A percentile compares a stretch with the other conserved stretches of the same genome.
Evolutionary conservation across 1,140 invertebrate genomes (phyloP).

Genomic region (Hyphantria cunea): DNA sequence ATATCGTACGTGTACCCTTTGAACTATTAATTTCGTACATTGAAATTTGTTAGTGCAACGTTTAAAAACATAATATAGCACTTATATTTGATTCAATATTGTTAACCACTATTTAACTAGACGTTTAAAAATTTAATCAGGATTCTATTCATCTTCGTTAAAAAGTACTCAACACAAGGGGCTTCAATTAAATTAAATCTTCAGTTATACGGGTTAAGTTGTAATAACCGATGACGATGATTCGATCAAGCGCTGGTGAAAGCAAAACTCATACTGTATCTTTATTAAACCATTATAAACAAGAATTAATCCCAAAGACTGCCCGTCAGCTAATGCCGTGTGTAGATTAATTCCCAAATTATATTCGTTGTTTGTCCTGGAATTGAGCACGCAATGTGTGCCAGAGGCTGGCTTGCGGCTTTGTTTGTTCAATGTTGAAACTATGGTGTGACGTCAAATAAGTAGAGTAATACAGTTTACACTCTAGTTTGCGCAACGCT

Average conservation of each 20-base stretch:
- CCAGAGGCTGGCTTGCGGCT: slow-evolving; percentile 50
- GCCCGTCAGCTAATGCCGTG: slow-evolving; percentile 13
- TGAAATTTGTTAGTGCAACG: background rate
- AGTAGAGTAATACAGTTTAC: slow-evolving; percentile 37
- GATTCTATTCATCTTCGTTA: slow-evolving; percentile 73
- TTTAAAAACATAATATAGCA: too few relatives aligned
- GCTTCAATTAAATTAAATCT: slow-evolving; percentile 75
- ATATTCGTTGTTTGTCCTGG: slow-evolving; percentile 59
- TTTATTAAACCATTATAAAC: slow-evolving; percentile 10
- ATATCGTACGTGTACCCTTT: too few relatives aligned
- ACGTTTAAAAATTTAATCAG: slow-evolving; percentile 23
- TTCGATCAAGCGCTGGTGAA: slow-evolving; percentile 5
- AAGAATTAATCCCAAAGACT: slow-evolving; percentile 19
- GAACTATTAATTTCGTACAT: background rate
- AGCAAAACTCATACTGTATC: background rate
- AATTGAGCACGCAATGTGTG: slow-evolving; percentile 66
- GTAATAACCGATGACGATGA: slow-evolving; percentile 17
- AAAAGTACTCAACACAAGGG: slow-evolving; percentile 52
- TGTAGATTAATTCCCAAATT: slow-evolving; percentile 37
- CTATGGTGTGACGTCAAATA: slow-evolving; percentile 61
- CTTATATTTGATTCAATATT: too few relatives aligned
- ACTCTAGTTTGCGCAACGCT: slow-evolving; percentile 51
- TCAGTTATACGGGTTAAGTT: slow-evolving; percentile 59
- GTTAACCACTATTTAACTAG: too few relatives aligned
- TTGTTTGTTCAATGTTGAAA: slow-evolving; percentile 71